Evolutionary conservation across 2,797 vertebrate genomes (phyloP), one percentile per base, ranked within the genome.

Genomic region (Pterois miles): DNA sequence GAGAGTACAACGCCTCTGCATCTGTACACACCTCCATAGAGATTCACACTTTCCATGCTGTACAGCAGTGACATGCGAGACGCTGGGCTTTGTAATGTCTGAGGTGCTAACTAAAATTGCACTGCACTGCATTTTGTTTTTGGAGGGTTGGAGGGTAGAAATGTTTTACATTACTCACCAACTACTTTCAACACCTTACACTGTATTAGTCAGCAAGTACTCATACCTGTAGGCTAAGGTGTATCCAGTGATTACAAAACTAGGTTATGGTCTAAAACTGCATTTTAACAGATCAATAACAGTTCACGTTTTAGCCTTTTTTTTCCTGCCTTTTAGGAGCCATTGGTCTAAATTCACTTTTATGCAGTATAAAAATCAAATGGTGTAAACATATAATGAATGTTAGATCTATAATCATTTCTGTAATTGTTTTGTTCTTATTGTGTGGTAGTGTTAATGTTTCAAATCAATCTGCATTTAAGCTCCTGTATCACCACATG

Each of bases 11-110:
- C 78, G 79, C 81, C 78, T 86, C 82, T 77, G 80, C 84, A 81
- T 60, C 83, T 77, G 10, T 36, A 72, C 48, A 67, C 77, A 52
- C 73, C 86, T 50, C 76, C 71, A 81, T 31, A 82, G 48, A 92
- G 72, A 86, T 87, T 95, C 92, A 94, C 79, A 87, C 83, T 95
- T 96, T 96, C 93, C 94, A 82, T 89, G 66, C 65, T 43, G 65
- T 70, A 38, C 1, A 25, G 11, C 73, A 2, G 11, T 52, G 23
- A 43, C 25, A 5, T 36, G 36, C 29, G 58, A 83, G 77, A 46
- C 25, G 9, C 10, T 2, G 18, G 27, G 53, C 80, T 82, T 73
- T 80, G 54, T 52, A 9, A 34, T 40, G 29, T 71, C n/a, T 25
- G n/a, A 74, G 34, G 2, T 52, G 29, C n/a, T n/a, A 25, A 57